Percentiles rank a stretch among this genome's conserved stretches.
Conservation (phyloP, 2,797 vertebrate species). For the Squalus acanthias region DNA sequence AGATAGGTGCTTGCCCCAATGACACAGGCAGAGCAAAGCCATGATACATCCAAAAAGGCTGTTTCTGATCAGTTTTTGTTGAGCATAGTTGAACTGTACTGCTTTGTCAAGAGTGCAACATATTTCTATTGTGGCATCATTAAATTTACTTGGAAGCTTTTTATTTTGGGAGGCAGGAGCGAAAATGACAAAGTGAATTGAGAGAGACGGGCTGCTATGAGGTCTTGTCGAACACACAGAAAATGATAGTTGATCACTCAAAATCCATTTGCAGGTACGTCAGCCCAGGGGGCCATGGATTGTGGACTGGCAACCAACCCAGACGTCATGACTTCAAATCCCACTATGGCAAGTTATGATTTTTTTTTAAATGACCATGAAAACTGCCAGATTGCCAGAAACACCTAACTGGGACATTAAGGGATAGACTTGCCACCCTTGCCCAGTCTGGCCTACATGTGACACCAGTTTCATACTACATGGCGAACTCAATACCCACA, state of each 20-base stretch:
- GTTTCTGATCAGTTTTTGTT: background rate
- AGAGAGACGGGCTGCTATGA: no score
- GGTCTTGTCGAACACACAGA: no score
- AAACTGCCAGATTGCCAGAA: background rate
- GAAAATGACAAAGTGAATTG: no score
- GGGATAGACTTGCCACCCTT: background rate
- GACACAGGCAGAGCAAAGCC: background rate
- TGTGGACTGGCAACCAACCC: background rate
- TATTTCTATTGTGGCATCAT: background rate
- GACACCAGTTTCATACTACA: background rate
- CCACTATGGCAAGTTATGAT: background rate
- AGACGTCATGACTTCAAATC: background rate
- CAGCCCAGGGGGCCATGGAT: background rate
- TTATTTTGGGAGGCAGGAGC: no score
- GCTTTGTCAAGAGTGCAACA: background rate
- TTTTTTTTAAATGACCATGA: no score
- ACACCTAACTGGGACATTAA: background rate
- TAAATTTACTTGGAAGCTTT: no score
- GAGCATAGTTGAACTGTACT: background rate
- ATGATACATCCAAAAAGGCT: background rate
- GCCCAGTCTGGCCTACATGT: background rate
- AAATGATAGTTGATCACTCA: no score
- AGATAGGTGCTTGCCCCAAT: background rate
- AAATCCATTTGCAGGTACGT: no score
- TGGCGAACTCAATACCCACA: background rate